phyloP scores from a whole-genome alignment of 1,140 invertebrate species.

The Aphaenogaster floridana region DNA sequence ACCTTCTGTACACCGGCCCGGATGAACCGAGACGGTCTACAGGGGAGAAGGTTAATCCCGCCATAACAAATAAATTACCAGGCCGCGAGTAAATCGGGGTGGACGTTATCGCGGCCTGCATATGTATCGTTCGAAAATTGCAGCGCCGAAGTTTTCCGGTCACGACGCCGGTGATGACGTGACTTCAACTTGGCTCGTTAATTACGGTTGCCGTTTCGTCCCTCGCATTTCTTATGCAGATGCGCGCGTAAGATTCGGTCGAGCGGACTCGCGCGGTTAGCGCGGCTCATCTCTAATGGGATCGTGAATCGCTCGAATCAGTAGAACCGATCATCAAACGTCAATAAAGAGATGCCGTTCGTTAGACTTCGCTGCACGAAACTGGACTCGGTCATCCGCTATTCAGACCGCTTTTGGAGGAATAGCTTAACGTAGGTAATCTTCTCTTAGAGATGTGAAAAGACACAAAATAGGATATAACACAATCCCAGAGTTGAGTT shows the following conservation, averaged over 20 bases:
- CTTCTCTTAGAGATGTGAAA: background rate
- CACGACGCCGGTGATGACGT: slow-evolving; percentile 45
- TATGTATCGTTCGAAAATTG: slow-evolving; percentile 52
- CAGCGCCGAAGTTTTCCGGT: slow-evolving; percentile 38
- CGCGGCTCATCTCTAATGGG: slow-evolving; percentile 50
- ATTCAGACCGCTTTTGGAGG: background rate
- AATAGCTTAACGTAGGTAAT: background rate
- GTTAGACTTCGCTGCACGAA: slow-evolving; percentile 1
- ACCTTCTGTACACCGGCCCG: slow-evolving; percentile 31
- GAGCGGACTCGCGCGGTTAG: slow-evolving; percentile 35
- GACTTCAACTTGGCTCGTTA: slow-evolving; percentile 53
- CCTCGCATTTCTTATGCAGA: slow-evolving; percentile 60
- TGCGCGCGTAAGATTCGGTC: slow-evolving; percentile 40
- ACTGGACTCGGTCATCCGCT: background rate
- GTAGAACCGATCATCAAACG: slow-evolving; percentile 48
- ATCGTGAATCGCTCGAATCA: slow-evolving; percentile 35
- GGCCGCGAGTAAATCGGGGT: slow-evolving; percentile 44
- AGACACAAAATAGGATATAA: background rate
- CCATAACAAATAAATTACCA: slow-evolving; percentile 59
- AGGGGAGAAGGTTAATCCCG: slow-evolving; percentile 35
- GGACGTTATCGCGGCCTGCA: slow-evolving; percentile 41
- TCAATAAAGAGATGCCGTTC: slow-evolving; percentile 41
- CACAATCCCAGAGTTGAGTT: background rate
- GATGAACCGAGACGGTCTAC: slow-evolving; percentile 34
- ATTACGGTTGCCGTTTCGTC: slow-evolving; percentile 38